These are phyloP conservation scores for Ahaetulla prasina DNA, from an alignment of 2,113 vertebrate genomes.

Conservation along the genomic window DNA sequence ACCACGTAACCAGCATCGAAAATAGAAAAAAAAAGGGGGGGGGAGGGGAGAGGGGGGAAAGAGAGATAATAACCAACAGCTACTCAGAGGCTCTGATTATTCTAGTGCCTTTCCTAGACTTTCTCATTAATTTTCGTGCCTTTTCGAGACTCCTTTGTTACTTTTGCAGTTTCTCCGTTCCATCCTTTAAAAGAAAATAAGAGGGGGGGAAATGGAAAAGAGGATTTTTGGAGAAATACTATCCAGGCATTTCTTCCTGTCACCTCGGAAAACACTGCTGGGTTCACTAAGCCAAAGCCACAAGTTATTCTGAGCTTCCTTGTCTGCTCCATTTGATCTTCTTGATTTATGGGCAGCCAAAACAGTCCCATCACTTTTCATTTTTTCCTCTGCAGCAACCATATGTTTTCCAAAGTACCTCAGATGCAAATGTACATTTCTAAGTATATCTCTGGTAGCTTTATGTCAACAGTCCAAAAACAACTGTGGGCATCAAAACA, in stretches of 20 bases:
- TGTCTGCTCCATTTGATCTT: not conserved
- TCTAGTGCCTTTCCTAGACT: constrained; percentile 30
- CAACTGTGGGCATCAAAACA: not conserved
- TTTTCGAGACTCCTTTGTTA: constrained; percentile 19
- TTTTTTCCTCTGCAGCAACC: not conserved
- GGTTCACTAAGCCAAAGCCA: not conserved
- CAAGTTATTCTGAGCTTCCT: not conserved
- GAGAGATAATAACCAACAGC: constrained; percentile 26
- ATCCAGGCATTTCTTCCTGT: not conserved
- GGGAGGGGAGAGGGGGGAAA: too few species aligned
- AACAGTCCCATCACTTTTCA: not conserved
- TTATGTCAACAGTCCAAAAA: not conserved
- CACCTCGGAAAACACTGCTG: not conserved
- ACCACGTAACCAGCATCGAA: constrained; percentile 46
- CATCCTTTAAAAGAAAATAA: not conserved
- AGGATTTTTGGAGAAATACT: not conserved
- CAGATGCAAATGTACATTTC: not conserved
- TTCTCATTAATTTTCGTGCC: not conserved
- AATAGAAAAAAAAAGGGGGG: constrained; percentile 31
- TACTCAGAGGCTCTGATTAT: constrained; percentile 44
- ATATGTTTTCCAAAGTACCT: not conserved
- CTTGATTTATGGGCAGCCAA: rapidly evolving
- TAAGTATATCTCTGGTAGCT: not conserved
- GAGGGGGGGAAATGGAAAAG: not conserved
- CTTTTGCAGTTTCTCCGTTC: not conserved